Evolutionary conservation across 2,797 vertebrate species (phyloP), one percentile per base, ranked within the genome.

Genomic region (Apodemus agrarius): DNA sequence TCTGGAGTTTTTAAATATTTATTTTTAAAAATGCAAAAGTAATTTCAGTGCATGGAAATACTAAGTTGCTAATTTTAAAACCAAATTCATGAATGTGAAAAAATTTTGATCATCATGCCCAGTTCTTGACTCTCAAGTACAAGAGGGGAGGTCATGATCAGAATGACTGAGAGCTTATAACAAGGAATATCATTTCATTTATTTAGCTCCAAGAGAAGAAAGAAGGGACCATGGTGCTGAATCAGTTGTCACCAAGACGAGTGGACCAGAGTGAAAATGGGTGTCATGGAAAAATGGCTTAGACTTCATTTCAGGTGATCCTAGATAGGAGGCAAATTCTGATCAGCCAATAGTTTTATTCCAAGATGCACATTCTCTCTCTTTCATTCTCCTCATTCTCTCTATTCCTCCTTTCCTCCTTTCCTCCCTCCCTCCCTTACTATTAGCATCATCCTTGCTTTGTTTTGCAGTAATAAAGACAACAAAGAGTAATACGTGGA

Each of bases 1-100:
- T 90, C 78, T 83, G 24, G 46, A 79, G 63, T 16, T 87, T 88
- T 90, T 34, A 87, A 6, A 61, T 63, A 59, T 91, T 79, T 57
- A 2, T 59, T 46, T 37, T 72, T 1, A 86, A 59, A 63, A 93
- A 52, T 86, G 1, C 16, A 67, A 75, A 76, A 10, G 69, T 69
- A 78, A 21, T 34, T n/a, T 95, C 82, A 43, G 72, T 31, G 40
- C 6, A 21, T 24, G 26, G 16, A 81, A 84, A 79, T 67, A 52
- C 16, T 93, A 57, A 89, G 83, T 57, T 79, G 22, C 17, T 84
- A 67, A 52, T 22, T 85, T 82, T 12, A n/a, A 67, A 67, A 83
- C 29, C 14, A 89, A 95, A 80, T 74, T 69, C 22, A 4, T 69
- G 19, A 40, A 57, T 14, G 46, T 75, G 22, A 89, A 91, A 63